Evolutionary conservation across 2,113 vertebrate species (phyloP).

Genomic region (Halichoeres trimaculatus): DNA sequence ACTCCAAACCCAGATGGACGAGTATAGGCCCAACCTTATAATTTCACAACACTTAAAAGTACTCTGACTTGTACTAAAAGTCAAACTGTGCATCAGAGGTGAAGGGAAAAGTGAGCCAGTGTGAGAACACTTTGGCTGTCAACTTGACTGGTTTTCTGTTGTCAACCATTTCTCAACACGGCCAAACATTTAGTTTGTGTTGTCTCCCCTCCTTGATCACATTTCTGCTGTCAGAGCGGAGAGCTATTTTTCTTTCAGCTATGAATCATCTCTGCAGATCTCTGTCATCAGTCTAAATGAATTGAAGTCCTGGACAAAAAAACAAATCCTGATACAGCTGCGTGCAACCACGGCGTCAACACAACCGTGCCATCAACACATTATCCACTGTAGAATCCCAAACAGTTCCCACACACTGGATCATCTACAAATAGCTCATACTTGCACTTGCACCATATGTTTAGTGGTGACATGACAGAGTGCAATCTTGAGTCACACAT

Average conservation of each 20-base stretch:
- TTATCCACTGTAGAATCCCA: constrained; percentile 30
- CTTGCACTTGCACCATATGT: constrained; percentile 10
- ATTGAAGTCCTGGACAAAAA: constrained; percentile 48
- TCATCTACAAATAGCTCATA: constrained; percentile 20
- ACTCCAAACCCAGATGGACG: constrained; percentile 29
- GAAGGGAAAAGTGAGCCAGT: constrained; percentile 11
- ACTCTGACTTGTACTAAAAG: constrained; percentile 21
- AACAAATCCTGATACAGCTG: constrained; percentile 18
- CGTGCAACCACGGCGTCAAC: constrained; percentile 41
- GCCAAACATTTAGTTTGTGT: constrained; percentile 56
- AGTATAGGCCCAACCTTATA: not conserved
- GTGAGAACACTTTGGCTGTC: constrained; percentile 47
- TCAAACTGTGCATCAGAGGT: constrained; percentile 22
- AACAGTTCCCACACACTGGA: constrained; percentile 4
- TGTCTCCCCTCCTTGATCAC: constrained; percentile 35
- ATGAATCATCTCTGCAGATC: constrained; percentile 65
- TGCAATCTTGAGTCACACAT: constrained; percentile 23
- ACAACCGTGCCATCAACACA: constrained; percentile 19
- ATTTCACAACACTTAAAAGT: constrained; percentile 7
- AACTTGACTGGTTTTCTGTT: constrained; percentile 52
- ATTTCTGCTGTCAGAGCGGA: constrained; percentile 55
- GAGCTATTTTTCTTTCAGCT: constrained; percentile 55
- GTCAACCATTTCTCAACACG: constrained; percentile 63
- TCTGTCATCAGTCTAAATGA: constrained; percentile 57
- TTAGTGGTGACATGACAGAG: constrained; percentile 28